Evolutionary conservation across 1,140 invertebrate genomes (phyloP), one percentile per base, ranked within the genome.

Genomic region (Halesus radiatus): DNA sequence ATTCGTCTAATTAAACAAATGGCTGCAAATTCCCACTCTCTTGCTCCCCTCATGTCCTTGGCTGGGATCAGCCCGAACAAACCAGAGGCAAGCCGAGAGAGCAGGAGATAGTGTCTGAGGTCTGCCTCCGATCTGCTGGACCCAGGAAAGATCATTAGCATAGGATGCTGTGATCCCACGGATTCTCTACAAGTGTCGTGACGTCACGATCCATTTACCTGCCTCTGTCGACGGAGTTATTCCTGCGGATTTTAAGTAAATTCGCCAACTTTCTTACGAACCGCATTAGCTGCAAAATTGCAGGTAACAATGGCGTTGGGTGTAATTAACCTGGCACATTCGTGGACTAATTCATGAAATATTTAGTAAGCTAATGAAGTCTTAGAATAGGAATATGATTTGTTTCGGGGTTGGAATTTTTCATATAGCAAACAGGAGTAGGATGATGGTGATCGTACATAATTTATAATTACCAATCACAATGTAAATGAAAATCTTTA

Each of bases 151-250:
- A 62, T 56, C 76, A 70, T 78, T 78, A 78, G 76, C 76, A 78
- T 78, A 78, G 64, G 45, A 70, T 68, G 62, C 58, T 56, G 58
- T 70, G 76, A 70, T 78, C 76, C 76, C 76, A 78, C 76, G 76
- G 76, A 32, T 22, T 62, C 76, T 20, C 53, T 75, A 75, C 72
- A 56, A 68, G 62, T 66, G 62, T 78, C 76, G 76, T 78, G 76
- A 78, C 64, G 76, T 78, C 76, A 78, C 76, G 76, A 78, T 58
- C 29, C 52, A 78, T 70, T 78, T 78, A 78, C 50, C 53, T 60
- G 70, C 70, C 66, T 26, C 37, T 50, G 26, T 72, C 8, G 68
- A 13, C 50, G 20, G 50, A 76, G 75, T 76, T 76, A 76, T 76
- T 75, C 73, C 73, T 26, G 23, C 16, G 20, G 73, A 29, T 75